phyloP scores from a whole-genome alignment of 2,888 invertebrate species.

The Hirtodrosophila trivittata region DNA sequence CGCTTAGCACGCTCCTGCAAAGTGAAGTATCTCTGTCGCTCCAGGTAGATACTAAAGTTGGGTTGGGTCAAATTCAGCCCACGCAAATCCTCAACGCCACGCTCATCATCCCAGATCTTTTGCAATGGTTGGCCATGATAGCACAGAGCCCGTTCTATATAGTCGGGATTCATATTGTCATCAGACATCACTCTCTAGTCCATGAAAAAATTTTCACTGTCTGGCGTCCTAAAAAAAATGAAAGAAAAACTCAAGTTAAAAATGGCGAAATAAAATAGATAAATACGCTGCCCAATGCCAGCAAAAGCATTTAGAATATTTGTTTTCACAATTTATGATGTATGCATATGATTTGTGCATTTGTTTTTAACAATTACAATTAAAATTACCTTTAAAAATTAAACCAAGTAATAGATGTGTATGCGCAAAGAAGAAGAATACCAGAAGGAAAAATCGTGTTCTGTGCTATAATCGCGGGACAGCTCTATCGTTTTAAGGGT shows the following conservation, averaged over 20 bases:
- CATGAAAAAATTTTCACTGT: constrained; percentile 36
- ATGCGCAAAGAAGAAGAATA: constrained; percentile 9
- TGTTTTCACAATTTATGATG: background rate
- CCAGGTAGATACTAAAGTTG: constrained; percentile 90
- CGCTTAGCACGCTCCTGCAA: constrained; percentile 93
- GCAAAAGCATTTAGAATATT: background rate
- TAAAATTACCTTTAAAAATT: no score
- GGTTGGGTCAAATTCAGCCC: constrained; percentile 86
- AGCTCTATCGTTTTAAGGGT: constrained; percentile 25
- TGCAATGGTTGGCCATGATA: constrained; percentile 94
- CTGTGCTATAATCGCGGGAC: constrained; percentile 14
- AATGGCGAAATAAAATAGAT: background rate
- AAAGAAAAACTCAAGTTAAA: constrained; percentile 3
- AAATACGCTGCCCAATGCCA: constrained; percentile 6
- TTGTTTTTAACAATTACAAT: background rate
- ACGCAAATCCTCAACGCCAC: constrained; percentile 90
- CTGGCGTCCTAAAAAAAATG: constrained; percentile 19
- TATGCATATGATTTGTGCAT: background rate
- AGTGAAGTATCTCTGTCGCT: constrained; percentile 91
- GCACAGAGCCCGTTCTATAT: constrained; percentile 89
- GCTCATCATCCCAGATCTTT: constrained; percentile 94
- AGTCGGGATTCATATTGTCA: constrained; percentile 75
- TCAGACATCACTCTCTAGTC: constrained; percentile 1
- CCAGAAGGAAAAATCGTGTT: constrained; percentile 45
- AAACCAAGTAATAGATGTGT: no score